Base-by-base conservation (phyloP, 2,797 vertebrate species). In the Amphiprion clarkii region DNA sequence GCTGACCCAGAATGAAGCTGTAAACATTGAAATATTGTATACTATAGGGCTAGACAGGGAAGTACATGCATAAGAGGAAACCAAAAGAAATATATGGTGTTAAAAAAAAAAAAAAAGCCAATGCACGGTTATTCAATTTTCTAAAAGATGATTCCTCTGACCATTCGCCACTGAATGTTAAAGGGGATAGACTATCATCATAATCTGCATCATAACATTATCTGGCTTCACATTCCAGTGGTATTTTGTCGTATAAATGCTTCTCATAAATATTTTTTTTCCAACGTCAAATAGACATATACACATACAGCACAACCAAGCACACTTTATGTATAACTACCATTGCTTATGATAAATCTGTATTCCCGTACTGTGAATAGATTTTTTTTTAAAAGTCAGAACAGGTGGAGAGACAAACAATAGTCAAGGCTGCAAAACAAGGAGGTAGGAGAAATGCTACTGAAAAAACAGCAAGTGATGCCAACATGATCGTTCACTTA, bases 181-280 rank as follows among this genome's bases (percentile, higher is more conserved):
- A 93, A 92, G 90, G 90, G 93, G 93, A 87, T 84, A 93, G 90
- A 93, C 90, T 92, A 94, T 91, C 88, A 91, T 92, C 88, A 89
- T 83, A 89, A 87, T 91, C 84, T 89, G 91, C 90, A 91, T 91
- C 87, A 91, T 91, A 94, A 95, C 93, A 94, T 93, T 92, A 90
- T 95, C 94, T 95, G 95, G 95, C 95, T 96, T 96, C 94, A 96
- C 94, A 95, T 95, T 95, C 95, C 95, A 96, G 95, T 95, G 94
- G 95, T 95, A 94, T 93, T 95, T 90, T 88, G 91, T 94, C 90
- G 76, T 94, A 95, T 94, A 94, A 94, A 95, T 95, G 93, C 93
- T 94, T 91, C 88, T 93, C 92, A 93, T 94, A 93, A 94, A 93
- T 94, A 93, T 86, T 93, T 93, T 92, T 84, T 82, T 71, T 11